These are phyloP conservation scores for Antennarius striatus DNA, from an alignment of 2,113 vertebrate genomes.

Conservation along the genomic window DNA sequence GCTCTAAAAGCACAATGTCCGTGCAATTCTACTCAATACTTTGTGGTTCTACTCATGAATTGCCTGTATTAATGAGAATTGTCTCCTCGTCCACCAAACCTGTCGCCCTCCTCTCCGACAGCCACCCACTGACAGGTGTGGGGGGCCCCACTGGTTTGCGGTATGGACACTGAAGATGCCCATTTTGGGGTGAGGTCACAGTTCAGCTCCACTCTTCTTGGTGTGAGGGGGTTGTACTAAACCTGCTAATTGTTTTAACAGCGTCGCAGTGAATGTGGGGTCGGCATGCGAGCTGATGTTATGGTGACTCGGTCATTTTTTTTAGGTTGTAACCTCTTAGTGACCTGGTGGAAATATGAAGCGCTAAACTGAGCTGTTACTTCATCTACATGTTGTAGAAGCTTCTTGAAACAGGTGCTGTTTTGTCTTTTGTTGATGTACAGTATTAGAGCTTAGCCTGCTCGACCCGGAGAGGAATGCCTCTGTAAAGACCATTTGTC, in stretches of 20 bases:
- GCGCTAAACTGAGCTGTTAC: constrained; percentile 16
- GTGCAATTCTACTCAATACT: neutral
- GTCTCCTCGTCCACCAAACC: constrained; percentile 1
- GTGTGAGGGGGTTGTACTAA: constrained; percentile 9
- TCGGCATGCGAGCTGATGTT: constrained; percentile 34
- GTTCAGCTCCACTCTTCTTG: constrained; percentile 22
- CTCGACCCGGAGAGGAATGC: constrained; percentile 47
- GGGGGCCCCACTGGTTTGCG: constrained; percentile 18
- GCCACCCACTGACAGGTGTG: constrained; percentile 50
- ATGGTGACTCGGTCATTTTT: constrained; percentile 26
- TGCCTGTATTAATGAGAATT: neutral
- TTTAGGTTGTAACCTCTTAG: constrained; percentile 10
- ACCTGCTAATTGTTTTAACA: neutral
- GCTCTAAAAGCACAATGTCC: no score
- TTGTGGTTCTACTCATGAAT: neutral
- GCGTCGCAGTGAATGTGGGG: constrained; percentile 17
- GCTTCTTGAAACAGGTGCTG: constrained; percentile 17
- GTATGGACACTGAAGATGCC: constrained; percentile 65
- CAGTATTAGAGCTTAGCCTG: constrained; percentile 23
- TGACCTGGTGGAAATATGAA: constrained; percentile 45
- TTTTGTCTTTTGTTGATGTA: constrained; percentile 2
- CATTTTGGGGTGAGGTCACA: constrained; percentile 61
- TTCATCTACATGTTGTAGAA: constrained; percentile 6
- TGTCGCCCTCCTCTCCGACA: constrained; percentile 12
- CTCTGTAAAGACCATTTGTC: constrained; percentile 65